Evolutionary conservation across 2,888 invertebrate species (phyloP), one percentile per base, ranked within the genome.

Genomic region (Dryobotodes eremita): DNA sequence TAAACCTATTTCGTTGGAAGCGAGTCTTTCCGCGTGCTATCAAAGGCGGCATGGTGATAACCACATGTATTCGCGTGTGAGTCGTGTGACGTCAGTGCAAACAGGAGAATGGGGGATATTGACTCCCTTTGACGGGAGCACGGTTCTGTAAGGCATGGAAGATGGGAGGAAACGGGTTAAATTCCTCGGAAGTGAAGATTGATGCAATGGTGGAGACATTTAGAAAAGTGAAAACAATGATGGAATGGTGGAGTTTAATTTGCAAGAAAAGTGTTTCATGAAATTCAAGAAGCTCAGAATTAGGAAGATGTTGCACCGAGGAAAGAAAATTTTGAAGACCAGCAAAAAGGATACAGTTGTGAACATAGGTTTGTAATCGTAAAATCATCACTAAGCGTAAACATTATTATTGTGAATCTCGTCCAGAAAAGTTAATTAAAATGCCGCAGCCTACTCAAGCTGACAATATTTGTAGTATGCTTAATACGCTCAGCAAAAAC

Each of bases 61-160:
- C 86, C 75, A 59, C 65, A 57, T 75, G 72, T 77, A 71, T 74
- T 53, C 70, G 2, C 71, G 48, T 64, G 50, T 23, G 83, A 78
- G 8, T 48, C 72, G n/a, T 78, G 65, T 79, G 86, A 83, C 70
- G 69, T 73, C 64, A 75, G 23, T 46, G 66, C 64, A 72, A 66
- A 84, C 62, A 75, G 64, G 55, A 83, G 75, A 83, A 86, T 79
- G 72, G 69, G 46, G 23, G 75, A 86, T 86, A 84, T 84, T 84
- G 86, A 86, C 83, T 86, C 70, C 61, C 79, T 84, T 86, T 84
- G 79, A 84, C 62, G 71, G 13, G 68, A 26, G 13, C 5, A 5
- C 2, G 15, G 57, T 2, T 42, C 7, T 2, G 3, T 72, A 70
- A 86, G 79, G 6, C 1, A 59, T 11, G 2, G 8, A 17, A 48